Evolutionary conservation across 2,797 vertebrate species (phyloP).

Genomic region (Halcyon smyrnensis): DNA sequence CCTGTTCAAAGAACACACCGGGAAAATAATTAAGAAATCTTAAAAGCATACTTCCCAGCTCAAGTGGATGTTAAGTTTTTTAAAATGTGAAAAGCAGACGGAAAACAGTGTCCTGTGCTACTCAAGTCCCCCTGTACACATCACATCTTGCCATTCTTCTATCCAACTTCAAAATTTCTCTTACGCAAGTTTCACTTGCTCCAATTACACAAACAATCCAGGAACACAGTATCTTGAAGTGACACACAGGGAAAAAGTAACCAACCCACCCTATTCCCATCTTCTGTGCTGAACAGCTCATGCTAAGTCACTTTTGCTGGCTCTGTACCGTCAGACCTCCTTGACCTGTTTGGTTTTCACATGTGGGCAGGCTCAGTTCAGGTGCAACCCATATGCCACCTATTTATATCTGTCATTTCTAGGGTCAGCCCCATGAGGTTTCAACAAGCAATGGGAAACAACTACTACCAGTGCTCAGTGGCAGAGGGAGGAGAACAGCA

Average conservation of each 20-base stretch:
- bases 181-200: neutral
- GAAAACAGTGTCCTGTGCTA: neutral
- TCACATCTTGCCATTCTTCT: neutral
- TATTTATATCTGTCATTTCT: neutral
- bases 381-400: neutral
- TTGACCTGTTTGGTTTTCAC: neutral
- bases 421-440: neutral
- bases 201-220: neutral
- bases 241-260: neutral
- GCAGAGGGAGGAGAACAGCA: neutral
- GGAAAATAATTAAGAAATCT: neutral
- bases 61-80: neutral
- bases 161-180: neutral
- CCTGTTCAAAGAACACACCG: slow-evolving; percentile 78
- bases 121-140: neutral
- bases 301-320: neutral
- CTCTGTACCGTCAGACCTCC: neutral
- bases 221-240: neutral
- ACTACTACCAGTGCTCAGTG: neutral
- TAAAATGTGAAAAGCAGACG: neutral
- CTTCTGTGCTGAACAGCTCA: neutral
- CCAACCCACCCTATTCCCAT: neutral
- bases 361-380: neutral
- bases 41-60: neutral
- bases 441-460: neutral